phyloP scores from a whole-genome alignment of 1,140 invertebrate genomes.

The Globodera rostochiensis region DNA sequence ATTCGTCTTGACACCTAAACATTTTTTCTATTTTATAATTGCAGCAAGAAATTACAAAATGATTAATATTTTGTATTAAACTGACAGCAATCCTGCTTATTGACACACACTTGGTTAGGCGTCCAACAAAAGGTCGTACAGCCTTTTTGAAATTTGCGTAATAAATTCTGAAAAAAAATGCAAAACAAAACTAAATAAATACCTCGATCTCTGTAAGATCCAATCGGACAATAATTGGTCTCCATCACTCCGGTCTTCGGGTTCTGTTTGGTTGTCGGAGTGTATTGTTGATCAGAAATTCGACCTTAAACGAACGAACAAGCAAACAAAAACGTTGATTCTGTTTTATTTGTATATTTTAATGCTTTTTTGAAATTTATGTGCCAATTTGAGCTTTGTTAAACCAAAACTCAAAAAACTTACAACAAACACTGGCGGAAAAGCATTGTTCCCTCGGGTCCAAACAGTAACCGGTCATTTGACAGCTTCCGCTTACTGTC shows the following conservation, averaged over 20 bases:
- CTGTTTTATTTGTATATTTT: neutral
- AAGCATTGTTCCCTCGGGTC: neutral
- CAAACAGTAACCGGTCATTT: neutral
- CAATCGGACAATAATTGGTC: conserved; percentile 2
- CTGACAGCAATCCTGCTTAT: conserved; percentile 3
- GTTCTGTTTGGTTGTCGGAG: conserved; percentile 7
- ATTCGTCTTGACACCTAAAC: neutral
- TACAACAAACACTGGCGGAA: neutral
- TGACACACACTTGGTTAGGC: neutral
- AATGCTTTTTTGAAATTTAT: neutral
- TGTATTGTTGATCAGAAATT: neutral
- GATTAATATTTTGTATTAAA: neutral
- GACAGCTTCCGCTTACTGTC: neutral
- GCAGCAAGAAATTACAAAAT: neutral
- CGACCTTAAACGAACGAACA: neutral
- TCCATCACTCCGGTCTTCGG: conserved; percentile 8
- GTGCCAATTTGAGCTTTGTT: neutral
- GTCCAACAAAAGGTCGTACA: neutral
- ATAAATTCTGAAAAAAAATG: neutral
- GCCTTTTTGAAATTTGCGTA: neutral
- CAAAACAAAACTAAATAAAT: neutral
- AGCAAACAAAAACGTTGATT: neutral
- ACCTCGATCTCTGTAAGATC: conserved; percentile 1
- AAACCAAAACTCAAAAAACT: neutral
- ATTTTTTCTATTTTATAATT: too few species aligned